Evolutionary conservation across 2,888 invertebrate species (phyloP), one percentile per base, ranked within the genome.

Genomic region (Zhuqinia jingwanae): DNA sequence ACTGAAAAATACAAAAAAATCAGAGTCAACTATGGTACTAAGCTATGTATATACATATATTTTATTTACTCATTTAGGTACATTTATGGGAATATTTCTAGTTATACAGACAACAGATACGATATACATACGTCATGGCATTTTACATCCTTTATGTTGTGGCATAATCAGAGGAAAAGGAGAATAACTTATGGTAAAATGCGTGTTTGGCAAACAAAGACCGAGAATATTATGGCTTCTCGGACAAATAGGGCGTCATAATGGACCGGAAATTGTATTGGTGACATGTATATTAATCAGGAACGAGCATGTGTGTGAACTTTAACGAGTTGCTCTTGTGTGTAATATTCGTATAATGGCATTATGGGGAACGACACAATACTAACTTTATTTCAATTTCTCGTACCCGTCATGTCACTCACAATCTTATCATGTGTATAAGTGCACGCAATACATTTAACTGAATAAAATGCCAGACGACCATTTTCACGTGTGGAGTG

Each of bases 251-350:
- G 81, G 70, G 77, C 75, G 56, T 47, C 25, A 63, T 83, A 87
- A 87, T 87, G 58, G 42, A 73, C 83, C 82, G 87, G 87, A 87
- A 87, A 87, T 87, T 87, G 70, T 78, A 78, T 70, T 87, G 87
- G 82, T 82, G 87, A 87, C 87, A 87, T 87, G 81, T 73, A 68
- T 68, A 70, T 87, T 86, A 86, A 86, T 81, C 81, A 81, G 65
- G 65, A 65, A 73, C 53, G 81, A 76, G 22, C 78, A 45, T 45
- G 25, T 20, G 73, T 73, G 63, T 60, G 27, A 45, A 25, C 15
- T 76, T 42, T 58, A 76, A 76, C 58, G 42, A 76, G 76, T 22
- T 30, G 6, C 36, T 76, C 15, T 17, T 13, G 76, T 3, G 36
- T 36, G 36, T n/a, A n/a, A n/a, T n/a, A n/a, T n/a, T n/a, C n/a